Percentiles rank a stretch among this genome's conserved stretches.
Evolutionary conservation across 2,797 vertebrate genomes (phyloP).

Genomic region (Spheniscus humboldti): DNA sequence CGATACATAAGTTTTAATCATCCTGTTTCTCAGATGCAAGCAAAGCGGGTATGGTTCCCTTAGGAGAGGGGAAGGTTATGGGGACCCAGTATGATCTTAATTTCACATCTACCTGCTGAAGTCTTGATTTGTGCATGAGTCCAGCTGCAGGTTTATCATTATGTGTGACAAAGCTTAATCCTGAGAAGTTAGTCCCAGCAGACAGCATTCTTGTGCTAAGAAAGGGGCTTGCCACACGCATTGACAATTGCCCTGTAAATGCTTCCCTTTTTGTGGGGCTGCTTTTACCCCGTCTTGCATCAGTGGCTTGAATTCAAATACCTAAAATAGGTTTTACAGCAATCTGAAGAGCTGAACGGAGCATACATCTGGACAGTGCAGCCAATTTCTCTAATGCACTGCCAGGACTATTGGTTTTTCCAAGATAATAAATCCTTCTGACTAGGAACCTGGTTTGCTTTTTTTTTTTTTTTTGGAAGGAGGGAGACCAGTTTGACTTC

Average conservation of each 20-base stretch:
- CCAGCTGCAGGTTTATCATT: neutral
- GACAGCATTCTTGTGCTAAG: neutral
- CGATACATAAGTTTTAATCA: rapidly evolving
- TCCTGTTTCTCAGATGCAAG: neutral
- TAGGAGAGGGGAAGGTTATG: neutral
- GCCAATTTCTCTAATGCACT: neutral
- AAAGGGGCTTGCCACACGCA: neutral
- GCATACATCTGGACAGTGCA: neutral
- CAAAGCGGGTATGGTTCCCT: neutral
- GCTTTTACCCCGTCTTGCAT: neutral
- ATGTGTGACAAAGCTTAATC: neutral
- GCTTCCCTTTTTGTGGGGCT: neutral
- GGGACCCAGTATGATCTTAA: neutral
- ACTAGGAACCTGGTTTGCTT: neutral
- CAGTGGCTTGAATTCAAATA: neutral
- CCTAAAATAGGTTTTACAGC: neutral
- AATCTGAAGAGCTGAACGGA: neutral
- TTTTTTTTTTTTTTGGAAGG: neutral
- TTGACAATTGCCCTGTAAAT: neutral
- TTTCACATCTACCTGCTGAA: neutral
- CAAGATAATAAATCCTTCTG: neutral
- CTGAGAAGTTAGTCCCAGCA: neutral
- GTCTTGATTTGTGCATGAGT: neutral
- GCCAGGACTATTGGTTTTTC: neutral
- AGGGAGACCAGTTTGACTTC: neutral